Percentiles rank a stretch among this genome's conserved stretches.
phyloP scores from a whole-genome alignment of 2,797 vertebrate species.

The Novumbra hubbsi region DNA sequence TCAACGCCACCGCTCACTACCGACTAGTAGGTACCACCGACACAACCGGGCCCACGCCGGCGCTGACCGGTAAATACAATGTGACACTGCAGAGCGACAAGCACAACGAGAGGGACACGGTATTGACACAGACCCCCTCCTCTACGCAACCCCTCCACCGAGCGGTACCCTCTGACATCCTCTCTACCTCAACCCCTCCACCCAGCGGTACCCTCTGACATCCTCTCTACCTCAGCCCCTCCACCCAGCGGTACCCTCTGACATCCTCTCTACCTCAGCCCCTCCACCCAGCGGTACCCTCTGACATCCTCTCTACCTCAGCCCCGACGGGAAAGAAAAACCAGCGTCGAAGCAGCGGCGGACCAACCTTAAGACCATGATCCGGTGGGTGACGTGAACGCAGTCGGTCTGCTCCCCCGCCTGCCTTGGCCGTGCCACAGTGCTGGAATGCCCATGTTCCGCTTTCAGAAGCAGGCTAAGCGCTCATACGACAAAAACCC shows the following conservation, averaged over 20 bases:
- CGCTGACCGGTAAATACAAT: not conserved
- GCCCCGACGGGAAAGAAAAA: not conserved
- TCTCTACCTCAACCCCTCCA: not conserved
- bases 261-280: not conserved
- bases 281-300: no score
- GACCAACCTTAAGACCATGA: slow-evolving; percentile 5
- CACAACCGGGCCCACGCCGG: not conserved
- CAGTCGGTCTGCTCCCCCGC: not conserved
- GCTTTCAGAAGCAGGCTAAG: not conserved
- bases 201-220: not conserved
- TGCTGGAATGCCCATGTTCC: not conserved
- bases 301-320: not conserved
- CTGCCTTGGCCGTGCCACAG: not conserved
- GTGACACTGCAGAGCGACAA: not conserved
- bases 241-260: not conserved
- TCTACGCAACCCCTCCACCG: not conserved
- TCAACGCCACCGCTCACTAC: not conserved
- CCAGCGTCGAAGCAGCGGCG: not conserved
- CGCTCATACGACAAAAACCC: not conserved
- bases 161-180: not conserved
- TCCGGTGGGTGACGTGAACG: not conserved
- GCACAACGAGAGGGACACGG: not conserved
- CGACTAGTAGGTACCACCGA: not conserved
- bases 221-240: not conserved
- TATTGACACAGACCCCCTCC: not conserved